Evolutionary conservation across 2,113 vertebrate species (phyloP).

Genomic region (Jaculus jaculus): DNA sequence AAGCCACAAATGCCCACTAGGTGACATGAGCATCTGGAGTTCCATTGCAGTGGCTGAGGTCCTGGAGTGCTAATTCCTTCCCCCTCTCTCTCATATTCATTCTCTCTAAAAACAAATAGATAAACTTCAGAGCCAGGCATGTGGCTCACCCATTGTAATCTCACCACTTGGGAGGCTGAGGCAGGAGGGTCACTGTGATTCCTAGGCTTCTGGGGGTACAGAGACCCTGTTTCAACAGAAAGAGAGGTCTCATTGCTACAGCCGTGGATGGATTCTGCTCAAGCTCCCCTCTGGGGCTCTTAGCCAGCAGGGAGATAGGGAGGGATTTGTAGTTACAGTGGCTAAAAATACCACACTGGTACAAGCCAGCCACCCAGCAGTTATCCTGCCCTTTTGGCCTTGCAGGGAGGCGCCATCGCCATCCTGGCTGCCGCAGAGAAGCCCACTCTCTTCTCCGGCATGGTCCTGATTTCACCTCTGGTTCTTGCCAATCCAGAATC

Average conservation of each 20-base stretch:
- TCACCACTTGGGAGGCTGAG: background rate
- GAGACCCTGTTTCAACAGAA: background rate
- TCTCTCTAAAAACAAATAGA: too few relatives aligned
- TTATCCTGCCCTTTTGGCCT: conserved; percentile 61
- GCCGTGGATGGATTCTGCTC: background rate
- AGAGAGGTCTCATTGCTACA: background rate
- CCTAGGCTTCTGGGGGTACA: background rate
- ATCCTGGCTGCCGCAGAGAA: conserved; percentile 93
- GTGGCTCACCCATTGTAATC: background rate
- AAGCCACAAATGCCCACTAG: too few relatives aligned
- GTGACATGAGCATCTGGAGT: too few relatives aligned
- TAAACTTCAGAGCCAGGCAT: background rate
- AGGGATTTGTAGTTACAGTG: rapidly evolving
- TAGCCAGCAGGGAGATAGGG: background rate
- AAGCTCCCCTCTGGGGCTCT: background rate
- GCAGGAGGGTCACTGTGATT: background rate
- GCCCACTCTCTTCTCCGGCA: conserved; percentile 90
- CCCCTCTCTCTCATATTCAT: too few relatives aligned
- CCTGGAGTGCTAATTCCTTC: too few relatives aligned
- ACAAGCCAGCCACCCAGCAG: background rate
- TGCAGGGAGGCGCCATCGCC: conserved; percentile 94
- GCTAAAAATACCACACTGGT: background rate
- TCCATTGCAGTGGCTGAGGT: too few relatives aligned
- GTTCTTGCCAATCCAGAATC: conserved; percentile 94
- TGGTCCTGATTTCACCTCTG: conserved; percentile 94